Evolutionary conservation across 2,113 vertebrate genomes (phyloP).

Genomic region (Rhipidura dahli): DNA sequence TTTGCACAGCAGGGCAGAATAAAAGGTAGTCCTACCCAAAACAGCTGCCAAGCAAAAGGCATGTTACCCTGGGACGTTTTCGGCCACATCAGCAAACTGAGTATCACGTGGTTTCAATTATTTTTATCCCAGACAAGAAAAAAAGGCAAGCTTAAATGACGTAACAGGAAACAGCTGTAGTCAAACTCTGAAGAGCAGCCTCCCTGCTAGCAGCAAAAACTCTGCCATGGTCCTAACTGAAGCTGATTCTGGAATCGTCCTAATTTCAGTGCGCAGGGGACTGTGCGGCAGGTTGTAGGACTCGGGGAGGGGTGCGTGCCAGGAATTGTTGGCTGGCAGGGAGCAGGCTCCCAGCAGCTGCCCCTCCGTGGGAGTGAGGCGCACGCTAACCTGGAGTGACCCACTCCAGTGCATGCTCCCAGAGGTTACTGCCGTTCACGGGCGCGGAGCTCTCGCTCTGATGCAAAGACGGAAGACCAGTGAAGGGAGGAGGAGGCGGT

Average conservation of each 20-base stretch:
- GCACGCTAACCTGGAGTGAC: constrained; percentile 23
- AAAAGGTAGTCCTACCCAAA: constrained; percentile 23
- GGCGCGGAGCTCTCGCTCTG: neutral
- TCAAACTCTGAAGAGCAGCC: neutral
- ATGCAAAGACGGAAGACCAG: neutral
- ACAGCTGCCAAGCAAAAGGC: constrained; percentile 62
- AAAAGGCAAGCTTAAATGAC: constrained; percentile 12
- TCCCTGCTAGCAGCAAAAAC: neutral
- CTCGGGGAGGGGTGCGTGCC: neutral
- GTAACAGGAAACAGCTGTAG: constrained; percentile 70
- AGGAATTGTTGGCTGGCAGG: neutral
- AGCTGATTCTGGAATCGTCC: neutral
- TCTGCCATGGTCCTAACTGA: neutral
- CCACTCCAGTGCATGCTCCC: neutral
- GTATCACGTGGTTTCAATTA: constrained; percentile 71
- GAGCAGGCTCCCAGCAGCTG: neutral
- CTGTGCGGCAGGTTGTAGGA: neutral
- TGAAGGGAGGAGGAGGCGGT: neutral
- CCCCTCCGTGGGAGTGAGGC: neutral
- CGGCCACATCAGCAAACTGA: constrained; percentile 67
- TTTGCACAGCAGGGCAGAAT: constrained; percentile 22
- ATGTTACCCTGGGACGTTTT: constrained; percentile 35
- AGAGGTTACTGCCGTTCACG: constrained; percentile 64
- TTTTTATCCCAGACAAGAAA: constrained; percentile 57
- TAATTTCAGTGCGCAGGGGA: neutral